Percentiles rank a stretch among this genome's conserved stretches.
Evolutionary conservation across 2,113 vertebrate genomes (phyloP).

Genomic region (Pangasianodon gigas): DNA sequence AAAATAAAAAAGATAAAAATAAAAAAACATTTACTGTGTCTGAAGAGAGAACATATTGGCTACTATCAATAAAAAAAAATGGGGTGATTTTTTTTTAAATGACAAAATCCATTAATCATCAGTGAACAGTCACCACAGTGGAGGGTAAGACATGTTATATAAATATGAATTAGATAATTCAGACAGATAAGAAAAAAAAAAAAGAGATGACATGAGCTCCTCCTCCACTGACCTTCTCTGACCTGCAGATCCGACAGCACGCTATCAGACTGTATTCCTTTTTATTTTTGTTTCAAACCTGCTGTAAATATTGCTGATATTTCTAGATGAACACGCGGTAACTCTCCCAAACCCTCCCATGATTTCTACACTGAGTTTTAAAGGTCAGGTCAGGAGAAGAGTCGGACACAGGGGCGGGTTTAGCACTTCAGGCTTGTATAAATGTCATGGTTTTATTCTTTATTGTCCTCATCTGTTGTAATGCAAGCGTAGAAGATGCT

Average conservation of each 20-base stretch:
- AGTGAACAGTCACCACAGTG: neutral
- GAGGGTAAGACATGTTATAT: neutral
- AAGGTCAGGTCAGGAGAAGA: neutral
- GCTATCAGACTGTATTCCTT: neutral
- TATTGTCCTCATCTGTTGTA: neutral
- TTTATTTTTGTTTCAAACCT: neutral
- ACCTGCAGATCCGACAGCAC: constrained; percentile 1
- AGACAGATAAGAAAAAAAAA: neutral
- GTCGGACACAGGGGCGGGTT: neutral
- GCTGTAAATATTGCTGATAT: neutral
- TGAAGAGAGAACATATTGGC: neutral
- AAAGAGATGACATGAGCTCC: neutral
- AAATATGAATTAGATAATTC: constrained; percentile 5
- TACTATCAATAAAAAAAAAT: neutral
- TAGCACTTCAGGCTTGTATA: neutral
- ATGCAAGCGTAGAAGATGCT: neutral
- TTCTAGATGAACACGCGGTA: neutral
- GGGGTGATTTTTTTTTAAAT: neutral
- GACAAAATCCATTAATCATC: neutral
- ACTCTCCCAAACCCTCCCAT: neutral
- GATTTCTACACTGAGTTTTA: neutral
- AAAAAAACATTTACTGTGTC: neutral
- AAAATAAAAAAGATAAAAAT: neutral
- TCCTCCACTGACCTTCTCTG: constrained; percentile 31
- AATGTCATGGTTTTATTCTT: neutral